A percentile compares a stretch with the other conserved stretches of the same genome.
These are phyloP conservation scores for Erynnis tages DNA, from an alignment of 2,888 invertebrate species.

Conservation along the genomic window DNA sequence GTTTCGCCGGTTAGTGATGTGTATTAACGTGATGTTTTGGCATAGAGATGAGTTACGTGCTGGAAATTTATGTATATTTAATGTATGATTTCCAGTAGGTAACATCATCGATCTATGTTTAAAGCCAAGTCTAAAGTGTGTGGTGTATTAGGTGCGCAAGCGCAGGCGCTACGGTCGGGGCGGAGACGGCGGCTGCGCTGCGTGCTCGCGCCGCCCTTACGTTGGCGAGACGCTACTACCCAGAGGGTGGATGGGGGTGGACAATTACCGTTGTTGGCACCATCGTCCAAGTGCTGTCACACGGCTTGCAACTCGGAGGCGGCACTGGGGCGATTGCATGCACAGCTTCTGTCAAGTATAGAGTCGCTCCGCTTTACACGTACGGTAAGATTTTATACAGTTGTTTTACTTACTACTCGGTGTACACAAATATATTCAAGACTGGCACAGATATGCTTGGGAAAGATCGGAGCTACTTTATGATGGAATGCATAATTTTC, in stretches of 20 bases:
- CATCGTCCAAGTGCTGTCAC: slow-evolving; percentile 86
- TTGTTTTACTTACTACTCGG: too few species aligned
- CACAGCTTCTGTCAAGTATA: slow-evolving; percentile 83
- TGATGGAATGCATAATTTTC: too few species aligned
- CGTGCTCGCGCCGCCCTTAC: slow-evolving; percentile 84
- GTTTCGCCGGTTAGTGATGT: slow-evolving; percentile 73
- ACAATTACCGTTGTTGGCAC: slow-evolving; percentile 87
- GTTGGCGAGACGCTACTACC: slow-evolving; percentile 89
- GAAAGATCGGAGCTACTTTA: too few species aligned
- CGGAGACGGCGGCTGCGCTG: slow-evolving; percentile 71
- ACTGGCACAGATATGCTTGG: too few species aligned
- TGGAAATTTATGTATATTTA: background rate
- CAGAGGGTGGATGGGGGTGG: slow-evolving; percentile 95
- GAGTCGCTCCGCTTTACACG: slow-evolving; percentile 83
- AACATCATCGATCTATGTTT: slow-evolving; percentile 24
- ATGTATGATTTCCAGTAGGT: slow-evolving; percentile 5
- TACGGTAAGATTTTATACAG: slow-evolving; percentile 82
- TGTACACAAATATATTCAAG: too few species aligned
- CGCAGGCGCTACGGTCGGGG: slow-evolving; percentile 70
- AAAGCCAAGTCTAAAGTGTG: slow-evolving; percentile 34
- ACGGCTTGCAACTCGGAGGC: slow-evolving; percentile 88
- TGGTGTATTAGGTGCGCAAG: slow-evolving; percentile 75
- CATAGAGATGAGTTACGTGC: slow-evolving; percentile 7
- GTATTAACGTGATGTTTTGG: slow-evolving; percentile 15
- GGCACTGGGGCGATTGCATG: slow-evolving; percentile 84